Percentiles rank a stretch among this genome's conserved stretches.
These are phyloP conservation scores for Osedax fenrisi DNA, from an alignment of 2,888 invertebrate genomes.

Conservation along the genomic window DNA sequence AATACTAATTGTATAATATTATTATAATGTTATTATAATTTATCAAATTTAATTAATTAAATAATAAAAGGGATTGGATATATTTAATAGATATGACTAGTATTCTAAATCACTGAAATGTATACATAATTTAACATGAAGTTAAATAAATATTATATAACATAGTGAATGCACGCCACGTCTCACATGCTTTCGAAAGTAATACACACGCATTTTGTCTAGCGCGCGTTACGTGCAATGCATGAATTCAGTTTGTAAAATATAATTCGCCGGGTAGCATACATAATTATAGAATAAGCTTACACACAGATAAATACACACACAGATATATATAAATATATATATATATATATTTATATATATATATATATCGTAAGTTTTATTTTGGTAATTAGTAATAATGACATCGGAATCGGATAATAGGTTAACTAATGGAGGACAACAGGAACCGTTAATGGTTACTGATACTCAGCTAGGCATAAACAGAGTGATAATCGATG, in stretches of 20 bases:
- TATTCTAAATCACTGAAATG: no score
- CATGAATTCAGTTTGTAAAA: background rate
- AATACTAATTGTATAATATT: no score
- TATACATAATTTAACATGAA: no score
- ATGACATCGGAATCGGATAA: background rate
- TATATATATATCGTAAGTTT: background rate
- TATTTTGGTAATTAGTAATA: no score
- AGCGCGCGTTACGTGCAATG: background rate
- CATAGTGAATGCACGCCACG: background rate
- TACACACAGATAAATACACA: no score
- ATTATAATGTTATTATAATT: no score
- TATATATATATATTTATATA: no score
- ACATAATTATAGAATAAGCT: background rate
- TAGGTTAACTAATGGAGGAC: background rate
- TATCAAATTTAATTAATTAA: no score
- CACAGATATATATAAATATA: no score
- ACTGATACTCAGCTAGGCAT: background rate
- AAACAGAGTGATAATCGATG: background rate
- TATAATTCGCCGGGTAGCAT: background rate
- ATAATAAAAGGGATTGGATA: no score
- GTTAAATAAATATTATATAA: no score
- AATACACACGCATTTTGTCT: background rate
- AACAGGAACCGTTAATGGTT: background rate
- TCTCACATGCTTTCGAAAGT: background rate
- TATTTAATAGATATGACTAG: no score